Evolutionary conservation across 2,113 vertebrate genomes (phyloP).

Genomic region (Protomyctophum bolini): DNA sequence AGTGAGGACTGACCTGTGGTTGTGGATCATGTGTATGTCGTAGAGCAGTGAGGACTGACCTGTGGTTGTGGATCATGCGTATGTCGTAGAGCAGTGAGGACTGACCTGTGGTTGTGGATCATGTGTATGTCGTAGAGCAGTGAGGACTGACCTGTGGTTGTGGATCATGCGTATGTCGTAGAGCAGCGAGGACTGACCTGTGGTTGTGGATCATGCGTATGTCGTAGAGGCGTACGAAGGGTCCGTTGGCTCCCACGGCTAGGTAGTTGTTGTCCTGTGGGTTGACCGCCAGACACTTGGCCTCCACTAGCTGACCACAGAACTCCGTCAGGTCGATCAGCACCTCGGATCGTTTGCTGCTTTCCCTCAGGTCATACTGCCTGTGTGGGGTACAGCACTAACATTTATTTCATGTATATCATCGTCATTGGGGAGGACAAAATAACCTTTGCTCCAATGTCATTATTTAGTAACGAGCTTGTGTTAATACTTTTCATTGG

Average conservation of each 20-base stretch:
- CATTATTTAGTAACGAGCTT: no score
- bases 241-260: constrained; percentile 94
- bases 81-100: no score
- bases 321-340: constrained; percentile 96
- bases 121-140: no score
- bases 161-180: no score
- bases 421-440: no score
- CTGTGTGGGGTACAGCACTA: constrained; percentile 66
- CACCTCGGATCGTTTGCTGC: constrained; percentile 93
- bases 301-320: constrained; percentile 96
- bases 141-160: neutral
- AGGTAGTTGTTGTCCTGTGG: constrained; percentile 97
- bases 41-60: no score
- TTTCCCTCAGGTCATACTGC: constrained; percentile 96
- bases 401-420: no score
- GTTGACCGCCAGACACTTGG: constrained; percentile 96
- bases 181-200: constrained; percentile 75
- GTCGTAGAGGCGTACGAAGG: constrained; percentile 96
- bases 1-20: neutral
- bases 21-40: no score
- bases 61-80: no score
- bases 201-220: constrained; percentile 99
- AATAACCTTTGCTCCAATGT: no score
- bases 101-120: no score
- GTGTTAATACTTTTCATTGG: no score